A percentile compares a stretch with the other conserved stretches of the same genome.
Evolutionary conservation across 2,888 invertebrate genomes (phyloP).

Genomic region (Calephelis perditalis): DNA sequence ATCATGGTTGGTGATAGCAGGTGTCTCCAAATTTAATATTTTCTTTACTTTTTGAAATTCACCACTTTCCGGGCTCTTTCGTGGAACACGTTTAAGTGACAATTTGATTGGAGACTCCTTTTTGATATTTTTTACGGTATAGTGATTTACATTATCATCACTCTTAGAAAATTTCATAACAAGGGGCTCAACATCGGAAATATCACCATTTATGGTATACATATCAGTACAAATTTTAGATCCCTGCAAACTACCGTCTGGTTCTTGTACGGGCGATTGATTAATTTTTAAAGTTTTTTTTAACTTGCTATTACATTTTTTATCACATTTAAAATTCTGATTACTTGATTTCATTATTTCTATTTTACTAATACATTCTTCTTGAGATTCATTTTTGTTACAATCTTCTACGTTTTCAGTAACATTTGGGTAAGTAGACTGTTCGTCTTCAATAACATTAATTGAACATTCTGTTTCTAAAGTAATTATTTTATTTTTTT

Average conservation of each 20-base stretch:
- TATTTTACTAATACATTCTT: neutral
- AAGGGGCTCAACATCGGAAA: conserved; percentile 6
- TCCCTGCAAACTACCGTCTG: neutral
- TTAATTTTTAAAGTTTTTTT: conserved; percentile 1
- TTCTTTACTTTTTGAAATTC: neutral
- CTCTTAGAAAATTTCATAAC: conserved; percentile 7
- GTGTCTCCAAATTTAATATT: neutral
- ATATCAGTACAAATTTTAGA: neutral
- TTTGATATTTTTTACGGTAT: conserved; percentile 2
- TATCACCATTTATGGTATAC: conserved; percentile 6
- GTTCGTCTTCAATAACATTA: no score
- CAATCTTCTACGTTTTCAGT: neutral
- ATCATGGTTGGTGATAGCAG: neutral
- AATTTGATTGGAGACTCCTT: conserved; percentile 5
- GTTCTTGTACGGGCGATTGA: neutral
- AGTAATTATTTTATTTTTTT: neutral
- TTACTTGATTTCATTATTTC: neutral
- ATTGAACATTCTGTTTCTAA: no score
- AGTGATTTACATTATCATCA: conserved; percentile 6
- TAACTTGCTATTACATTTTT: neutral
- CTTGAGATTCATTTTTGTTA: neutral
- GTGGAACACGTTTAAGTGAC: conserved; percentile 1
- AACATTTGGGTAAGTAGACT: neutral
- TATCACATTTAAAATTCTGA: neutral
- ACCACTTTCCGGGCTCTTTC: neutral